Conservation (phyloP, 2,113 vertebrate genomes). For the Silurus meridionalis region DNA sequence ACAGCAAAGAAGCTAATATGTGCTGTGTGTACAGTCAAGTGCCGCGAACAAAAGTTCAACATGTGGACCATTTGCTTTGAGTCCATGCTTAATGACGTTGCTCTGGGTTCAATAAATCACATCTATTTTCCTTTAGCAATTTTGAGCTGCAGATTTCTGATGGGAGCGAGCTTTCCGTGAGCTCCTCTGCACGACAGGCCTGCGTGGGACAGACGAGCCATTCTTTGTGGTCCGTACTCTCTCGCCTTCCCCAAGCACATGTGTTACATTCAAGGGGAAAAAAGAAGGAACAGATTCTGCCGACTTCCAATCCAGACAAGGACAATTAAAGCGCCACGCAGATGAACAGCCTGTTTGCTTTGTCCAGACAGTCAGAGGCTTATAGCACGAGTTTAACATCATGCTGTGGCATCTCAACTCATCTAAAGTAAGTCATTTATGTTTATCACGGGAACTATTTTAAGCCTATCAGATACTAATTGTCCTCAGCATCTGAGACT, state of each 20-base stretch:
- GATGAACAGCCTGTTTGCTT: constrained; percentile 42
- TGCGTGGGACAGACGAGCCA: constrained; percentile 66
- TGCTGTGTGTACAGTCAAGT: not conserved
- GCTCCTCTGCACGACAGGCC: constrained; percentile 66
- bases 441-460: constrained; percentile 38
- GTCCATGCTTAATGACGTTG: constrained; percentile 70
- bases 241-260: constrained; percentile 51
- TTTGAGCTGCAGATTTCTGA: constrained; percentile 63
- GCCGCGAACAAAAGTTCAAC: constrained; percentile 7
- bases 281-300: constrained; percentile 46
- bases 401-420: constrained; percentile 26
- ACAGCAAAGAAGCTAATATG: not conserved
- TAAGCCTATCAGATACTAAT: constrained; percentile 30
- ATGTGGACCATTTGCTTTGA: constrained; percentile 63
- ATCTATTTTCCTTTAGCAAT: constrained; percentile 67
- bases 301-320: constrained; percentile 34
- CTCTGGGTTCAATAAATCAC: constrained; percentile 70
- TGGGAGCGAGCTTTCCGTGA: constrained; percentile 70
- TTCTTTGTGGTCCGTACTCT: constrained; percentile 45
- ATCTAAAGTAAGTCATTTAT: constrained; percentile 28
- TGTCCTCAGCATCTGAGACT: constrained; percentile 34
- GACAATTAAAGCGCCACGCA: constrained; percentile 51
- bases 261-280: constrained; percentile 46
- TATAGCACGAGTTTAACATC: constrained; percentile 20
- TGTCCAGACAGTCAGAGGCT: constrained; percentile 43